A percentile compares a stretch with the other conserved stretches of the same genome.
Evolutionary conservation across 2,888 invertebrate species (phyloP).

Genomic region (Spilosoma lubricipeda): DNA sequence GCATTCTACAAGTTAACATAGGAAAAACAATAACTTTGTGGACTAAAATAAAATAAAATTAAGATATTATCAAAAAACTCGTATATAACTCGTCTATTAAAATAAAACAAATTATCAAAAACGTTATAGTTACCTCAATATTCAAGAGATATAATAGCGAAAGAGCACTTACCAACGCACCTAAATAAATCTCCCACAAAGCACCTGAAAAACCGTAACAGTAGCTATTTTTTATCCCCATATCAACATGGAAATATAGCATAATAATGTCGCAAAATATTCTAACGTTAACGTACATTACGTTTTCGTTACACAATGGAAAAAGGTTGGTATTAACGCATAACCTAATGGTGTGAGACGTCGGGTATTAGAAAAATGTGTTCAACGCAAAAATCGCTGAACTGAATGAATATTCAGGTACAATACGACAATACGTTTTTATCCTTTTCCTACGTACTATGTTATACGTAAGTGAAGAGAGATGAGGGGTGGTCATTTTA

Average conservation of each 20-base stretch:
- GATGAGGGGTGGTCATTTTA: slow-evolving; percentile 24
- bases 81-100: not conserved
- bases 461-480: slow-evolving; percentile 11
- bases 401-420: slow-evolving; percentile 51
- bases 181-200: slow-evolving; percentile 31
- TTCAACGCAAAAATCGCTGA: slow-evolving; percentile 54
- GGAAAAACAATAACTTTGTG: not conserved
- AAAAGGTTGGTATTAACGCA: slow-evolving; percentile 59
- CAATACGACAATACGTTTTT: slow-evolving; percentile 33
- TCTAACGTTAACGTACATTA: slow-evolving; percentile 38
- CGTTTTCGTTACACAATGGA: slow-evolving; percentile 43
- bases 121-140: not conserved
- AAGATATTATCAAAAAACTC: not conserved
- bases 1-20: not conserved
- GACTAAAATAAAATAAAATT: not conserved
- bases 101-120: not conserved
- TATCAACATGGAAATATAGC: slow-evolving; percentile 43
- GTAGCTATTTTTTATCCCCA: slow-evolving; percentile 29
- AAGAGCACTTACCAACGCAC: slow-evolving; percentile 2
- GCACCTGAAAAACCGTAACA: slow-evolving; percentile 29
- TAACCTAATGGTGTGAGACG: slow-evolving; percentile 64
- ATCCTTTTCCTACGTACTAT: slow-evolving; percentile 13
- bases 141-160: not conserved
- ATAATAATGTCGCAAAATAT: slow-evolving; percentile 47
- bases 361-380: slow-evolving; percentile 64